Evolutionary conservation across 2,797 vertebrate genomes (phyloP).

Genomic region (Enoplosus armatus): DNA sequence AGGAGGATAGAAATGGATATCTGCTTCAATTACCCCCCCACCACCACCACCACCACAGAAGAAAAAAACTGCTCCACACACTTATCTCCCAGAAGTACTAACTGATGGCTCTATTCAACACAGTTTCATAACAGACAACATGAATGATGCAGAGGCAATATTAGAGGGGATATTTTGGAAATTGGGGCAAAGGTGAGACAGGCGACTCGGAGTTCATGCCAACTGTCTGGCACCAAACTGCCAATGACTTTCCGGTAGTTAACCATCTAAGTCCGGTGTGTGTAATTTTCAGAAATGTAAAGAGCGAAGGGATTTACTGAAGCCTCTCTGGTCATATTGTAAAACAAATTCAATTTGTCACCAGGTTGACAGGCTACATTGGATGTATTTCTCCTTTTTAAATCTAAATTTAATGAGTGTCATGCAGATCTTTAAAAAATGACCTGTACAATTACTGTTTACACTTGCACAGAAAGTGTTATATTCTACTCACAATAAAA

Average conservation of each 20-base stretch:
- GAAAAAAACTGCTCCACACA: conserved; percentile 41
- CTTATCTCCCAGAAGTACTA: conserved; percentile 46
- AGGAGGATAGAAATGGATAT: conserved; percentile 76
- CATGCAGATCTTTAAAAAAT: conserved; percentile 45
- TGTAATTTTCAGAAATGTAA: conserved; percentile 34
- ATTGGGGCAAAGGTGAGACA: conserved; percentile 57
- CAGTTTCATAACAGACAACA: conserved; percentile 56
- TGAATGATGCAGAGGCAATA: conserved; percentile 50
- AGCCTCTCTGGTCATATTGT: conserved; percentile 15
- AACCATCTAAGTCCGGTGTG: conserved; percentile 24
- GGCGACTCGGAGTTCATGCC: conserved; percentile 39
- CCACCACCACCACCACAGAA: conserved; percentile 26
- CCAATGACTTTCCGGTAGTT: conserved; percentile 36
- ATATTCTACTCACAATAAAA: conserved; percentile 27
- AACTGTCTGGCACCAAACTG: conserved; percentile 58
- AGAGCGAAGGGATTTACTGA: conserved; percentile 30
- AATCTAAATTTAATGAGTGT: conserved; percentile 41
- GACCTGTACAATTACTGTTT: conserved; percentile 48
- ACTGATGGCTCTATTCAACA: conserved; percentile 65
- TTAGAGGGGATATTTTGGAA: conserved; percentile 51
- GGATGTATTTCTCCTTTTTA: conserved; percentile 34
- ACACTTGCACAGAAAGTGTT: conserved; percentile 16
- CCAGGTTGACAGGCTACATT: conserved; percentile 9
- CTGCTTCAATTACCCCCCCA: conserved; percentile 61
- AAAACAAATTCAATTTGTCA: conserved; percentile 28